Evolutionary conservation across 2,797 vertebrate genomes (phyloP).

Genomic region (Gouania willdenowi): DNA sequence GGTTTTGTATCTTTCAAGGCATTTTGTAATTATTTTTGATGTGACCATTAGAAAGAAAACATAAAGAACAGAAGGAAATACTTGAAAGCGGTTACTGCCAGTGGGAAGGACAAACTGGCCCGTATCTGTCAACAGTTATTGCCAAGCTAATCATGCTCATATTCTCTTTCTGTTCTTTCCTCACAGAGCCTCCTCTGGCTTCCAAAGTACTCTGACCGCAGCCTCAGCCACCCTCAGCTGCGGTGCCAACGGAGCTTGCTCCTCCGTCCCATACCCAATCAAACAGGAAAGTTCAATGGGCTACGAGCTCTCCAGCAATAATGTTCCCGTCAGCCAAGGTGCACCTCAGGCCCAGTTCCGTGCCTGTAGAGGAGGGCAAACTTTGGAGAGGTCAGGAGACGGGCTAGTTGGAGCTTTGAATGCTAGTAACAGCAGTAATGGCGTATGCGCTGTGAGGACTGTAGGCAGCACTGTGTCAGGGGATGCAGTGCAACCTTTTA

Average conservation of each 20-base stretch:
- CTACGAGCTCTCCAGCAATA: conserved; percentile 75
- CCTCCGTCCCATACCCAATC: conserved; percentile 79
- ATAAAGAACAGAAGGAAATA: neutral
- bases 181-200: conserved; percentile 76
- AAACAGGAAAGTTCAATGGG: conserved; percentile 86
- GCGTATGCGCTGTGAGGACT: conserved; percentile 29
- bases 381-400: conserved; percentile 65
- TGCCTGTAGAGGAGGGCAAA: conserved; percentile 44
- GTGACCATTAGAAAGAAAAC: conserved; percentile 11
- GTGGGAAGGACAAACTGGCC: conserved; percentile 50
- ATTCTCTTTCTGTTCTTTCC: conserved; percentile 57
- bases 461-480: conserved; percentile 62
- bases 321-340: conserved; percentile 48
- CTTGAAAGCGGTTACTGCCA: conserved; percentile 8
- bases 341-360: conserved; percentile 63
- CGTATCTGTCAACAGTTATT: conserved; percentile 63
- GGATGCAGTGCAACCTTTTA: conserved; percentile 86
- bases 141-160: conserved; percentile 53
- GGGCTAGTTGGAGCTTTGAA: conserved; percentile 65
- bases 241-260: conserved; percentile 67
- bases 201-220: conserved; percentile 76
- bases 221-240: conserved; percentile 28
- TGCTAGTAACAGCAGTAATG: conserved; percentile 53
- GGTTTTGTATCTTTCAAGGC: conserved; percentile 13
- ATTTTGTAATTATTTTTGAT: neutral